Conservation (phyloP, 2,797 vertebrate species). For the Pachyuromys duprasi region DNA sequence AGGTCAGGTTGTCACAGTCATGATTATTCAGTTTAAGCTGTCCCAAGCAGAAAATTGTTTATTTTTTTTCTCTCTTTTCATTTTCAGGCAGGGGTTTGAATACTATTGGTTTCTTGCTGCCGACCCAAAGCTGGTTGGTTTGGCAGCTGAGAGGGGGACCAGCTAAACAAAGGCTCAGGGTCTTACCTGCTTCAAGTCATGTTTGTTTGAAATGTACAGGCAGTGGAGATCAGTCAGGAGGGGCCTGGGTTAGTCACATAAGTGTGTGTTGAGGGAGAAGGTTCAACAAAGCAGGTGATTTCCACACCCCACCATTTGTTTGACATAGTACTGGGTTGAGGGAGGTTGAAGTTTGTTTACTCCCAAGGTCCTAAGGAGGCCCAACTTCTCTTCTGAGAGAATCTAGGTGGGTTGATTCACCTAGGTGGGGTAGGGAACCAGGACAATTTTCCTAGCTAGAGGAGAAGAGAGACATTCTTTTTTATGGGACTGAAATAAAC, state of each 20-base stretch:
- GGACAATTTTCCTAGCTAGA: neutral
- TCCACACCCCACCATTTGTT: conserved; percentile 7
- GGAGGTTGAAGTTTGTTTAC: neutral
- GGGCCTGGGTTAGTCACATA: neutral
- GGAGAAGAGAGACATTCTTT: neutral
- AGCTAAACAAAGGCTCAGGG: neutral
- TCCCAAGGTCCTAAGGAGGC: neutral
- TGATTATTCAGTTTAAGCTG: conserved; percentile 75
- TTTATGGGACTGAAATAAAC: neutral
- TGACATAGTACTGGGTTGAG: neutral
- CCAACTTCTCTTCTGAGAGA: neutral
- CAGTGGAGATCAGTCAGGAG: neutral
- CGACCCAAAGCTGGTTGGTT: conserved; percentile 5
- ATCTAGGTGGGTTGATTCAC: neutral
- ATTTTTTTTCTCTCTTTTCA: conserved; percentile 68
- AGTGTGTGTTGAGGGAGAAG: neutral
- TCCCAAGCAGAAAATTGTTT: conserved; percentile 76
- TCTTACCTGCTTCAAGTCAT: neutral
- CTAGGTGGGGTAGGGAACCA: neutral
- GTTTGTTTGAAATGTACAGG: conserved; percentile 17
- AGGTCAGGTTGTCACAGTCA: conserved; percentile 76
- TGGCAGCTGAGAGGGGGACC: neutral
- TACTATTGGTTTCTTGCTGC: conserved; percentile 40
- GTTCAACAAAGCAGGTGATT: neutral
- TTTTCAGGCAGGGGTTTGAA: conserved; percentile 74